Base-by-base conservation (phyloP, 2,888 invertebrate species). In the Theodoxus fluviatilis region DNA sequence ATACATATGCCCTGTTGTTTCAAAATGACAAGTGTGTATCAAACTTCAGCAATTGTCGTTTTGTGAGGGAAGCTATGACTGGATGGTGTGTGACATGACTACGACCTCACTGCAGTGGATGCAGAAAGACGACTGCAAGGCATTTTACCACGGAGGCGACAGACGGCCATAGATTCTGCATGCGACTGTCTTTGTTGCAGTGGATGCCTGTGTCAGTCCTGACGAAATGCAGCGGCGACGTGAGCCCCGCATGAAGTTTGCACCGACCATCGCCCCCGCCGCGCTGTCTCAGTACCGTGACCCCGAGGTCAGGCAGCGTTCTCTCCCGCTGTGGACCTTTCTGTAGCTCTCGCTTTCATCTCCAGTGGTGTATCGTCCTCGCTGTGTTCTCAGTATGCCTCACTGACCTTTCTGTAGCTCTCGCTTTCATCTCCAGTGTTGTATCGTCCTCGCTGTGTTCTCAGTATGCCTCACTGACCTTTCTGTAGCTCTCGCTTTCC, bases 121-220 rank as follows among this genome's bases (percentile, higher is more conserved):
- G 6, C 6, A 33, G 3, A 35, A 63, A 37, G 37, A 63, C 9
- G 3, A 37, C 22, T 43, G 12, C 12, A 12, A 15, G 9, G 43
- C 12, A 15, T 43, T 43, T 43, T 43, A 43, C 18, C 18, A 12
- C 43, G 12, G 12, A 12, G 9, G 43, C 9, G 18, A 43, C 43
- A 43, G 18, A 43, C 43, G 18, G 18, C 43, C 9, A 43, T 12
- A 43, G 43, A 15, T 43, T 12, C 9, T 43, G 12, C 9, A 43
- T 12, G 4, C 12, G 9, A 1, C 18, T 4, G 18, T 1, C 31
- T 6, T 43, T 47, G 38, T 71, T 76, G 2, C 74, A 84, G 83
- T 83, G 75, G 83, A 84, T 76, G 81, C 76, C 49, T 78, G 80
- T 71, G 65, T 79, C 18, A 75, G 78, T 0, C 71, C 72, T 4